Conservation (phyloP, 2,888 invertebrate species). For the Apodemia zela region DNA sequence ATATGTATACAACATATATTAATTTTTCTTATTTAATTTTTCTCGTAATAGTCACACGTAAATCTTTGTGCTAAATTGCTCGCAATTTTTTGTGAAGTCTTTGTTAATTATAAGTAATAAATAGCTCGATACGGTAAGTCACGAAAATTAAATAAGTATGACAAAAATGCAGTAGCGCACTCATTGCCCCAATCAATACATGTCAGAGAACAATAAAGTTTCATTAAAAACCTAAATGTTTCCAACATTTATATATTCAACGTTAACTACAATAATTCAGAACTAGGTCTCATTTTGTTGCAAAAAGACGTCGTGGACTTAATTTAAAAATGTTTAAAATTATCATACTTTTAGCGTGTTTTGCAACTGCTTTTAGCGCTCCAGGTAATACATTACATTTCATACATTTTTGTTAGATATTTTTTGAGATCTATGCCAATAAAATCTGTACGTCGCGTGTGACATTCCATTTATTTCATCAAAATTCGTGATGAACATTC, state of each 20-base stretch:
- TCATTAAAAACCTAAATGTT: background rate
- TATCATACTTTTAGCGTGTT: background rate
- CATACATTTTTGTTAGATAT: no score
- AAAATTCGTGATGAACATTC: no score
- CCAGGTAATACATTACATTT: no score
- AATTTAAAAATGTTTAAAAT: background rate
- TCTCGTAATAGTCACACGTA: no score
- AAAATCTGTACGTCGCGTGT: no score
- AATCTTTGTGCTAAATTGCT: no score
- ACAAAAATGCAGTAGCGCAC: background rate
- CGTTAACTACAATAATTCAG: background rate
- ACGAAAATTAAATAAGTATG: background rate
- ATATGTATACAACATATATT: no score
- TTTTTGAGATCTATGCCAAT: no score
- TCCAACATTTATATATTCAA: background rate
- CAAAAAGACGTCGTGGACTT: background rate
- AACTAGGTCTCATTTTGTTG: constrained; percentile 1
- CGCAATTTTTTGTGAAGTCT: no score
- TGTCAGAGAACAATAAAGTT: background rate
- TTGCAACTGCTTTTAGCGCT: background rate
- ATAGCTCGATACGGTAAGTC: background rate
- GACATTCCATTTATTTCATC: no score
- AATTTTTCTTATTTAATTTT: no score
- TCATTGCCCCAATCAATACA: background rate
- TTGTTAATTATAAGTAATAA: no score